phyloP scores from a whole-genome alignment of 2,888 invertebrate species.

The Pecten maximus region DNA sequence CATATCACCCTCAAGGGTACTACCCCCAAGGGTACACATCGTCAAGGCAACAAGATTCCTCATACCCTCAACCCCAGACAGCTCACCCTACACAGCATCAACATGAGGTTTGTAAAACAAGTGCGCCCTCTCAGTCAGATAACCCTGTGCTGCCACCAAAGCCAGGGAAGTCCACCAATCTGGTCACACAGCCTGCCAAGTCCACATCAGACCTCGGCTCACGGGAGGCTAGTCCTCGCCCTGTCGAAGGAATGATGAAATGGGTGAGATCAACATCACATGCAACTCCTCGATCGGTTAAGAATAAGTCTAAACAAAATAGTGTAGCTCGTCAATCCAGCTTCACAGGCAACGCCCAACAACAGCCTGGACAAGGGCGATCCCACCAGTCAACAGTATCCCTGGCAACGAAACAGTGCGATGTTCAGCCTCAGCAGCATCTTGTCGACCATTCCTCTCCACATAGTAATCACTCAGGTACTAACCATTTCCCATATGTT shows the following conservation, averaged over 20 bases:
- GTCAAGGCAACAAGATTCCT: neutral
- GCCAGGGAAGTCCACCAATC: constrained; percentile 42
- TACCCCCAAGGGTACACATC: neutral
- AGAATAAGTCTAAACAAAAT: constrained; percentile 40
- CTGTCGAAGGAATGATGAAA: constrained; percentile 7
- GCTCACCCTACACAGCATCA: constrained; percentile 33
- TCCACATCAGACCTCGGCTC: constrained; percentile 7
- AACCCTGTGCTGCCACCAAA: constrained; percentile 52
- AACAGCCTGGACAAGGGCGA: constrained; percentile 46
- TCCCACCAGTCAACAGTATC: constrained; percentile 27
- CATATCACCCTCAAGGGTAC: neutral
- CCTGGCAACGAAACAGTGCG: constrained; percentile 30
- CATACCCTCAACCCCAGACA: neutral
- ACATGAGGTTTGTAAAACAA: constrained; percentile 55
- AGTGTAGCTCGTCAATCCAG: constrained; percentile 53
- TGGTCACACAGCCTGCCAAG: constrained; percentile 16
- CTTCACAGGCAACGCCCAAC: constrained; percentile 43
- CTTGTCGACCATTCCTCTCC: constrained; percentile 9
- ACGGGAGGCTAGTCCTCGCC: constrained; percentile 26
- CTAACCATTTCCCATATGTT: constrained; percentile 45
- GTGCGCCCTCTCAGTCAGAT: constrained; percentile 46
- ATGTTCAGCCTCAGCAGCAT: constrained; percentile 10
- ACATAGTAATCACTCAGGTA: constrained; percentile 54
- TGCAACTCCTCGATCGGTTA: neutral
- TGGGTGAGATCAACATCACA: constrained; percentile 30